Base-by-base conservation (phyloP, 2,888 invertebrate species). In the Macrosoma leucophasiata region DNA sequence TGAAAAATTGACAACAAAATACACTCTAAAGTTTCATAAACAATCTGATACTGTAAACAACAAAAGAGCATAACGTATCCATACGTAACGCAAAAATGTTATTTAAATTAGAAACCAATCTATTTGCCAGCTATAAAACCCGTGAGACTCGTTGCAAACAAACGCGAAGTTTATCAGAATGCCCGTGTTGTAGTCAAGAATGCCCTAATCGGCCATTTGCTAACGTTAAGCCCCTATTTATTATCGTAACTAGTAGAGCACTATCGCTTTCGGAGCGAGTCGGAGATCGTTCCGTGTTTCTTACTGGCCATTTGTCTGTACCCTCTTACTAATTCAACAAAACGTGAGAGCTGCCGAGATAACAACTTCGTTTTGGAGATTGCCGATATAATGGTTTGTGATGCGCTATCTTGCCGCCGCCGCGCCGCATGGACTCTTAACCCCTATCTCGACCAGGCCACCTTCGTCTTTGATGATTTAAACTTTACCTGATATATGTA, bases 161-260 rank as follows among this genome's bases (percentile, higher is more conserved):
- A 73, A 75, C 66, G 68, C 62, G 62, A 77, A 78, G 71, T 76
- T 74, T 77, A 78, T 74, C 71, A 65, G 68, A 73, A 74, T 65
- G 68, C 68, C 64, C 64, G 69, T 44, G 44, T 48, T 46, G 45
- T 46, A 49, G 42, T 48, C 45, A 46, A 48, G 45, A 48, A 46
- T 46, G 37, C 51, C 50, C 77, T 77, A 50, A 51, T 48, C 50
- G 50, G 38, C 52, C 48, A 50, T 51, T 52, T 40, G 45, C 39
- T 33, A 45, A 43, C 46, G 48, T 46, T 50, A 51, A 49, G 43
- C 48, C 39, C 36, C 46, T 48, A 52, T 51, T 48, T 51, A 48
- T 50, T 49, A 52, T 78, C 62, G 71, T 69, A 76, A 74, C 74
- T 77, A 75, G 76, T 63, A 61, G 58, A 62, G 62, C 67, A 74